Conservation (phyloP, 2,888 invertebrate species). For the Drosophila mimica region DNA sequence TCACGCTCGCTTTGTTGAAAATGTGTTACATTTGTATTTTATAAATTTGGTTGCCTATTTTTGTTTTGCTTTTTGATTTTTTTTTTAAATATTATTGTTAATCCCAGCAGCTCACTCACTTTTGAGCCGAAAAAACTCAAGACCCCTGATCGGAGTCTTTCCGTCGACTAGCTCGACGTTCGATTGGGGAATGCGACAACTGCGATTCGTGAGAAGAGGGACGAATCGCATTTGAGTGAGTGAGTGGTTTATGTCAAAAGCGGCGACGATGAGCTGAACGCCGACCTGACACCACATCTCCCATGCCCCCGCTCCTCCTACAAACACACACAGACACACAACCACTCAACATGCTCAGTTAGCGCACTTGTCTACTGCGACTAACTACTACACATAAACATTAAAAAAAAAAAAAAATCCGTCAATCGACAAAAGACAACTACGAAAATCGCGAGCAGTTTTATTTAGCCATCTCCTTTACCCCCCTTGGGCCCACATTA, state of each 20-base stretch:
- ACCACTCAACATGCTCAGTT: constrained; percentile 7
- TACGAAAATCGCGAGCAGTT: constrained; percentile 64
- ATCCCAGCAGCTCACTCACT: constrained; percentile 48
- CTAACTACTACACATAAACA: constrained; percentile 51
- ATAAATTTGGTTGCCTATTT: not conserved
- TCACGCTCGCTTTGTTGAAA: constrained; percentile 13
- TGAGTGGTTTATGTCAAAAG: constrained; percentile 52
- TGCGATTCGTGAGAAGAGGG: constrained; percentile 17
- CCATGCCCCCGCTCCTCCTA: constrained; percentile 5
- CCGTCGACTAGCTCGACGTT: constrained; percentile 15
- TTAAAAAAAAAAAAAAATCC: constrained; percentile 42
- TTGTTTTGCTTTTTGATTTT: constrained; percentile 16
- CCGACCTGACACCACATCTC: constrained; percentile 23
- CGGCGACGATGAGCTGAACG: constrained; percentile 32
- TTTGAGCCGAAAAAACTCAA: constrained; percentile 49
- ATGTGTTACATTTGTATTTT: constrained; percentile 31
- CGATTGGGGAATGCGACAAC: constrained; percentile 28
- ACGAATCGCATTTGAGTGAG: constrained; percentile 48
- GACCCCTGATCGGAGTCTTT: constrained; percentile 41
- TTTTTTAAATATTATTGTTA: constrained; percentile 30
- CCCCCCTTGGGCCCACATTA: constrained; percentile 8
- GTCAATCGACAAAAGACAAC: constrained; percentile 70
- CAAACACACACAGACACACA: constrained; percentile 1
- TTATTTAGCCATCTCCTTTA: constrained; percentile 48
- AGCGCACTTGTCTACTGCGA: constrained; percentile 40